Percentiles rank a stretch among this genome's conserved stretches.
Evolutionary conservation across 2,113 vertebrate genomes (phyloP).

Genomic region (Rhodinocichla rosea): DNA sequence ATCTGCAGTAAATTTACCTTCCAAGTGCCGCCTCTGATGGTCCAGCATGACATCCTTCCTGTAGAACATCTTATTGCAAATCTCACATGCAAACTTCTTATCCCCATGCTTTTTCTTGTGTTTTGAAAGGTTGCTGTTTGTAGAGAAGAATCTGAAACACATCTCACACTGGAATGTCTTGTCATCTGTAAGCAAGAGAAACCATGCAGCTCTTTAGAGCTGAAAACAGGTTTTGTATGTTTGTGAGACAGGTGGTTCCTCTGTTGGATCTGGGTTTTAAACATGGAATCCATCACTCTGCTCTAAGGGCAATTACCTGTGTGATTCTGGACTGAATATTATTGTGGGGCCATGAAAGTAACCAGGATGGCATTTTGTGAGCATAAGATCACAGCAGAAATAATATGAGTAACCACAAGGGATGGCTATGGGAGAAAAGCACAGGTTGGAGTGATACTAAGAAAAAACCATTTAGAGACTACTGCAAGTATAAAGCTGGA

Average conservation of each 20-base stretch:
- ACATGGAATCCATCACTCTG: neutral
- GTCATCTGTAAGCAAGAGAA: conserved; percentile 82
- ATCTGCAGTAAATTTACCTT: conserved; percentile 76
- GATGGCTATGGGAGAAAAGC: neutral
- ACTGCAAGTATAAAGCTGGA: neutral
- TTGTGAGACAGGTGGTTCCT: neutral
- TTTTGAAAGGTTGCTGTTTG: conserved; percentile 98
- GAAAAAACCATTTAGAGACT: neutral
- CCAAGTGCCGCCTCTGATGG: conserved; percentile 90
- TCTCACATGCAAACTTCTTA: conserved; percentile 94
- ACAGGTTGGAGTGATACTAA: neutral
- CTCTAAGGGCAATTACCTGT: neutral
- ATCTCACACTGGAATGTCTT: conserved; percentile 99
- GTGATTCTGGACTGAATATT: neutral
- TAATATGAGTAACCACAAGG: neutral
- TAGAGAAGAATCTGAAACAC: conserved; percentile 99
- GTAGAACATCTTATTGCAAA: conserved; percentile 98
- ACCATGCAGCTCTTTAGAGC: neutral
- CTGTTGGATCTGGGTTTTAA: neutral
- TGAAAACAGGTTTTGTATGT: neutral
- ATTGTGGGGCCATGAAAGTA: neutral
- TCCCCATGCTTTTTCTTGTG: conserved; percentile 99
- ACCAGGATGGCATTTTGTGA: neutral
- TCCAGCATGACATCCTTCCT: conserved; percentile 97
- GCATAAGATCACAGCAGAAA: neutral